Evolutionary conservation across 2,888 invertebrate genomes (phyloP), one percentile per base, ranked within the genome.

Genomic region (Dolichopus griseipennis): DNA sequence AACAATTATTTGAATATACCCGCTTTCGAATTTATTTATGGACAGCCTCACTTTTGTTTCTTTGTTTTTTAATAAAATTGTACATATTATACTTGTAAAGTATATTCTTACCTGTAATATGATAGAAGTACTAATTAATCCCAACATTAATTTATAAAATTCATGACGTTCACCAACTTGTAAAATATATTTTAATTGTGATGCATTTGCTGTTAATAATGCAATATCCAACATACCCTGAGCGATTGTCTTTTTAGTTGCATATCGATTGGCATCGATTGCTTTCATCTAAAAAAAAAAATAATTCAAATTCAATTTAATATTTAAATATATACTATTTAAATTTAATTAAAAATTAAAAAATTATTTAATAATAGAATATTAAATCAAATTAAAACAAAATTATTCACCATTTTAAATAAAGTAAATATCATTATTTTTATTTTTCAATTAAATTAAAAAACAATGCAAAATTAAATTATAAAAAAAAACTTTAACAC

Each of bases 201-300:
- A 92, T 5, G 93, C 93, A 78, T 94, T 94, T 1, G 93, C 93
- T 1, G 93, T 93, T 66, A 94, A 83, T 71, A 94, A 82, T 1
- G 94, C 93, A 69, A 94, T 92, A 79, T 94, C 93, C 74, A 94
- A 85, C 88, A 94, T 90, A 6, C 94, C 93, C 83, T 94, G 94
- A 0, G 94, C 93, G 69, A 94, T 92, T 0, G 93, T 93, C 82
- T 95, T 95, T 81, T 94, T 95, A 12, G 93, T 93, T 27, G 94
- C 93, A 86, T 94, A 95, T 73, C 90, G 87, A 81, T 94, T 95
- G 5, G 91, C 90, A 77, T 94, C 92, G 79, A 93, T 82, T 1
- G 88, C 85, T 80, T 91, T 92, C 74, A 85, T 78, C 89, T 89
- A 80, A 64, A 83, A 83, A 62, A 37, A 2, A 27, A 27, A 27